phyloP scores from a whole-genome alignment of 2,797 vertebrate species.

The Sebastes oblongus region DNA sequence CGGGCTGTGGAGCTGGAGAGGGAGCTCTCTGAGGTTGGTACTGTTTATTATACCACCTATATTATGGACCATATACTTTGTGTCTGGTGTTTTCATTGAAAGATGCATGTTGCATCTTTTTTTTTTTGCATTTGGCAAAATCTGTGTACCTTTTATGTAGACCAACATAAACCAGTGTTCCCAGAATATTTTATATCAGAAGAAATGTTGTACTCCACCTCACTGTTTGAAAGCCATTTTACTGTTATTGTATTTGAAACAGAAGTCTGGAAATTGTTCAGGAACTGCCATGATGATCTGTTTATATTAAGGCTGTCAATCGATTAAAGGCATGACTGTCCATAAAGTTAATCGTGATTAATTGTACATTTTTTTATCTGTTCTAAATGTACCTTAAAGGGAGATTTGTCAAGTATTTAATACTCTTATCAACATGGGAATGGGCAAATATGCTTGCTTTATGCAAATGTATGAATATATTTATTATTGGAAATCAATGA shows the following conservation, averaged over 20 bases:
- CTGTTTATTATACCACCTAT: neutral
- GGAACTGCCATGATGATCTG: neutral
- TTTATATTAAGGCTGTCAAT: neutral
- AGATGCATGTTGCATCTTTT: too few species aligned
- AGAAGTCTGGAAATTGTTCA: neutral
- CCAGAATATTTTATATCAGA: neutral
- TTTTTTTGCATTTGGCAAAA: neutral
- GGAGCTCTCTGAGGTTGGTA: conserved; percentile 87
- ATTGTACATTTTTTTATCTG: too few species aligned
- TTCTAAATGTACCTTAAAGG: too few species aligned
- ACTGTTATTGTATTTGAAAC: neutral
- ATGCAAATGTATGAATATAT: too few species aligned
- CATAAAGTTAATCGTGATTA: too few species aligned
- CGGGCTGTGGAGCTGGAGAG: conserved; percentile 89
- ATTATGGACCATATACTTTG: neutral
- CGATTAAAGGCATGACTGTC: too few species aligned
- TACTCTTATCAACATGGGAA: too few species aligned
- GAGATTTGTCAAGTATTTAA: too few species aligned
- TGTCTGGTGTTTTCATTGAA: neutral
- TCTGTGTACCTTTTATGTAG: neutral
- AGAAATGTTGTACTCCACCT: neutral
- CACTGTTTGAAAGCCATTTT: neutral
- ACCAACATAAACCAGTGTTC: neutral
- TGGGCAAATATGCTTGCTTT: too few species aligned
- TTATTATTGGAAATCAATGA: too few species aligned